Conservation (phyloP, 2,113 vertebrate genomes). For the Syngnathus floridae region DNA sequence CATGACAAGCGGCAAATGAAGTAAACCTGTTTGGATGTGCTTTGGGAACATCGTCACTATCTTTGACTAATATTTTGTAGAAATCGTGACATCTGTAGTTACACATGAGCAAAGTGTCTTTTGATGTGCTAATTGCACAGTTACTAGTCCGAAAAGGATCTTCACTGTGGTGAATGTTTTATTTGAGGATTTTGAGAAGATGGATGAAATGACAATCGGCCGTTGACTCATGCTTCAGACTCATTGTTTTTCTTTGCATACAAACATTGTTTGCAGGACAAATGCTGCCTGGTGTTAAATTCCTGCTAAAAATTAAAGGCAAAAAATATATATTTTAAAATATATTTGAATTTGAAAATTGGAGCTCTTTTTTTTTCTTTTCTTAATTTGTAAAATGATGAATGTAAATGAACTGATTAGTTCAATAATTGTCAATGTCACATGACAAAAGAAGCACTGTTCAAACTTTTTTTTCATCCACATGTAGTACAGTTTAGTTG, state of each 20-base stretch:
- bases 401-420: no score
- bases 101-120: neutral
- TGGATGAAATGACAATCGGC: neutral
- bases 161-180: neutral
- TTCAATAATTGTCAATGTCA: no score
- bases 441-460: no score
- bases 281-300: neutral
- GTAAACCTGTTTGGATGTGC: neutral
- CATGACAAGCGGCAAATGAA: neutral
- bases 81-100: slow-evolving; percentile 10
- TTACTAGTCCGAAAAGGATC: neutral
- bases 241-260: neutral
- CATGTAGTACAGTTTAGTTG: no score
- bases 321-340: no score
- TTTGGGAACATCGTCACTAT: neutral
- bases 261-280: neutral
- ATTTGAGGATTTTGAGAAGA: neutral
- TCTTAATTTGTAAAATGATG: no score
- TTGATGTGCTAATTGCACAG: neutral
- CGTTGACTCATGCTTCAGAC: neutral
- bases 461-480: no score
- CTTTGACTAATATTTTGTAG: neutral
- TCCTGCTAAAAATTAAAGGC: no score
- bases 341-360: no score
- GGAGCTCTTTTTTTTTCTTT: no score